Percentiles rank a stretch among this genome's conserved stretches.
Conservation (phyloP, 2,797 vertebrate genomes). For the Carapus acus region DNA sequence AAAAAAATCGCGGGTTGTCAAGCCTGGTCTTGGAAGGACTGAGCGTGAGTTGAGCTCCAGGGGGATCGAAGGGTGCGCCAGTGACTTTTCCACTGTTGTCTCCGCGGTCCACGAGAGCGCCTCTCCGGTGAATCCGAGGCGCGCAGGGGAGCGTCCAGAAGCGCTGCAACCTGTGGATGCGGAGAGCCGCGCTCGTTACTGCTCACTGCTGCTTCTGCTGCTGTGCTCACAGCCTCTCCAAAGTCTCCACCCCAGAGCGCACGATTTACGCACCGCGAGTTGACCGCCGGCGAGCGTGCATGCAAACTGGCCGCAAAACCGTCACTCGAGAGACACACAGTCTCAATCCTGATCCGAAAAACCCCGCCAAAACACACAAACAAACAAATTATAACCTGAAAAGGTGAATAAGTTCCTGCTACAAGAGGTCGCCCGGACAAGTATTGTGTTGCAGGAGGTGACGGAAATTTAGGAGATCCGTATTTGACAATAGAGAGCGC, state of each 20-base stretch:
- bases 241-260: slow-evolving; percentile 53
- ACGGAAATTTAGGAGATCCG: slow-evolving; percentile 35
- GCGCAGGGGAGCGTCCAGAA: slow-evolving; percentile 8
- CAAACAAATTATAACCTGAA: no score
- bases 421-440: no score
- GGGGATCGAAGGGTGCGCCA: no score
- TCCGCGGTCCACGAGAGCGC: slow-evolving; percentile 2
- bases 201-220: slow-evolving; percentile 8
- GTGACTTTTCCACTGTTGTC: no score
- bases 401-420: no score
- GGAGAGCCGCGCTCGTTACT: slow-evolving; percentile 25
- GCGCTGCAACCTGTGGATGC: slow-evolving; percentile 53
- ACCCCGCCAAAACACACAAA: accelerated
- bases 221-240: slow-evolving; percentile 36
- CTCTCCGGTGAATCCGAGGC: not conserved
- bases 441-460: slow-evolving; percentile 3
- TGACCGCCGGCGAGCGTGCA: no score
- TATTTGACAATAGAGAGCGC: slow-evolving; percentile 39
- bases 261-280: slow-evolving; percentile 53
- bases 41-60: not conserved
- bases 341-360: not conserved
- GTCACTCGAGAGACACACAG: no score
- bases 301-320: no score
- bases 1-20: not conserved
- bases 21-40: not conserved